A percentile compares a stretch with the other conserved stretches of the same genome.
Conservation (phyloP, 2,888 invertebrate species). For the Lasioglossum villosulum region DNA sequence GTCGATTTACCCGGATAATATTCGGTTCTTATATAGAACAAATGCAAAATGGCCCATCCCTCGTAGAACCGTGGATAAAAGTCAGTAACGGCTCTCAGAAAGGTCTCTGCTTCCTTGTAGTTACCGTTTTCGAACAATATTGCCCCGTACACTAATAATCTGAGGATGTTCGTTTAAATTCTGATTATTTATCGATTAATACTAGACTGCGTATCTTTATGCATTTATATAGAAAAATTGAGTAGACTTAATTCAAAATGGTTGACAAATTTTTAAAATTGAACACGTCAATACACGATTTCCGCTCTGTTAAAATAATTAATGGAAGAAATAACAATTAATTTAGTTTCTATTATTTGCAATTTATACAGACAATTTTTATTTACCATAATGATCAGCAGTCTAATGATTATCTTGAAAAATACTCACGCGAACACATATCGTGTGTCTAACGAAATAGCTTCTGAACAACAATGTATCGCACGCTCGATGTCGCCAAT, state of each 20-base stretch:
- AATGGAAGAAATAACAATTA: too few species aligned
- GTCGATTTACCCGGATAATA: constrained; percentile 72
- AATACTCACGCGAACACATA: constrained; percentile 72
- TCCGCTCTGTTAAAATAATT: too few species aligned
- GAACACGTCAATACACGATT: too few species aligned
- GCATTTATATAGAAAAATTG: too few species aligned
- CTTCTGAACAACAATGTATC: constrained; percentile 72
- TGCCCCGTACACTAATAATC: constrained; percentile 73
- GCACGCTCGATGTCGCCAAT: constrained; percentile 70
- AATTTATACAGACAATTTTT: too few species aligned
- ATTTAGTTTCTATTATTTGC: too few species aligned
- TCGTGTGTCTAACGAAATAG: constrained; percentile 68
- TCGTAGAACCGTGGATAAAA: constrained; percentile 76
- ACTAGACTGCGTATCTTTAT: too few species aligned
- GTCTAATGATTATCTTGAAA: not conserved
- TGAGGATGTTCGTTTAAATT: constrained; percentile 28
- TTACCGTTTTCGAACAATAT: constrained; percentile 67
- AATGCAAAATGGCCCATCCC: constrained; percentile 76
- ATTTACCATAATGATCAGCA: too few species aligned
- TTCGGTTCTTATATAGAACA: constrained; percentile 75
- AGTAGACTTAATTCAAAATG: too few species aligned
- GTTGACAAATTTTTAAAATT: too few species aligned
- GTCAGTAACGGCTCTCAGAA: constrained; percentile 69
- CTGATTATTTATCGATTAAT: not conserved
- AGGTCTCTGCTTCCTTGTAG: constrained; percentile 73